phyloP scores from a whole-genome alignment of 2,113 vertebrate genomes.

The Eolophus roseicapilla region DNA sequence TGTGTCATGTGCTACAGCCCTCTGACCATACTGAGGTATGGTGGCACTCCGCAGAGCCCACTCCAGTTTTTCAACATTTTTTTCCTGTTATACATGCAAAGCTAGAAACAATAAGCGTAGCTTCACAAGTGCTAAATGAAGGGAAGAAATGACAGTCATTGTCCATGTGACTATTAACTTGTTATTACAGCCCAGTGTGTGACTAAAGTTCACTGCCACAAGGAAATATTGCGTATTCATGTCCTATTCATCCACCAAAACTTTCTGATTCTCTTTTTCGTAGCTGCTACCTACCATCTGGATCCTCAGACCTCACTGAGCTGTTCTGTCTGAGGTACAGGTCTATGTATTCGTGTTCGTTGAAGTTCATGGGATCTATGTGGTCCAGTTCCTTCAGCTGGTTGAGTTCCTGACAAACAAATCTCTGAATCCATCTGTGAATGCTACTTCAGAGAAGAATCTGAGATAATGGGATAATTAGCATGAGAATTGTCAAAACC shows the following conservation, averaged over 20 bases:
- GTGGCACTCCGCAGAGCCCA: not conserved
- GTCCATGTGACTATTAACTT: not conserved
- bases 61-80: not conserved
- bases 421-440: not conserved
- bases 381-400: not conserved
- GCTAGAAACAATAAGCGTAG: not conserved
- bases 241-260: not conserved
- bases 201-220: not conserved
- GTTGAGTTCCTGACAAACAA: not conserved
- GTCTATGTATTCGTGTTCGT: not conserved
- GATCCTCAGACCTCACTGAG: not conserved
- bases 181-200: not conserved
- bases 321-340: not conserved
- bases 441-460: not conserved
- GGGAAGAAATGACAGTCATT: not conserved
- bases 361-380: not conserved
- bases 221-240: not conserved
- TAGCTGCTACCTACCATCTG: not conserved
- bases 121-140: not conserved
- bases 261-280: not conserved
- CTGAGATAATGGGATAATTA: not conserved
- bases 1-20: accelerated
- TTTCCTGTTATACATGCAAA: not conserved
- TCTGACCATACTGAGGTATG: no score
- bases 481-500: not conserved